phyloP scores from a whole-genome alignment of 2,797 vertebrate species.

The Pipistrellus kuhlii region DNA sequence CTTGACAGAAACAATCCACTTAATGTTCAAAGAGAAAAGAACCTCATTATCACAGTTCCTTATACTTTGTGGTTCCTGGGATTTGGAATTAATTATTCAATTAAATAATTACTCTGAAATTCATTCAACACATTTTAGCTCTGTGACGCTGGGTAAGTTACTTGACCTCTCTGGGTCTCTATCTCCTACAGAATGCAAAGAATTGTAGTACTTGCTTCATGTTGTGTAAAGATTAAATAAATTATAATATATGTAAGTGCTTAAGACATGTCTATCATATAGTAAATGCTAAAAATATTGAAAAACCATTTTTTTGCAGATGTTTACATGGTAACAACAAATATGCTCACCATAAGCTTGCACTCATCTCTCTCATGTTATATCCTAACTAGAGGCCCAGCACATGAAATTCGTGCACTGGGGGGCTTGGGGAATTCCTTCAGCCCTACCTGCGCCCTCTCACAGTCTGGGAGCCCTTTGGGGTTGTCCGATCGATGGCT shows the following conservation, averaged over 20 bases:
- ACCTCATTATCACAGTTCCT: background rate
- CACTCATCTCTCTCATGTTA: background rate
- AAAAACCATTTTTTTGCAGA: background rate
- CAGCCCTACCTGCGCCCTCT: no score
- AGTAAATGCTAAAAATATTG: background rate
- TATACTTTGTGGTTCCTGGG: background rate
- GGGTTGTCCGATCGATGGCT: no score
- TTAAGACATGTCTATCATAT: background rate
- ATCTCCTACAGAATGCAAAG: background rate
- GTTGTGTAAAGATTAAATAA: background rate
- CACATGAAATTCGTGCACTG: no score
- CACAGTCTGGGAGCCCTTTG: no score
- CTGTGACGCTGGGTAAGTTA: background rate
- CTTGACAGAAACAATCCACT: conserved; percentile 57
- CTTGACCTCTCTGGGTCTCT: background rate
- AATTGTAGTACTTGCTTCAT: background rate
- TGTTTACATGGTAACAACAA: background rate
- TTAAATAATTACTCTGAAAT: background rate
- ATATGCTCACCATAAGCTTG: background rate
- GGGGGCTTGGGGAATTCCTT: no score
- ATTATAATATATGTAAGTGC: background rate
- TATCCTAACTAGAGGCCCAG: background rate
- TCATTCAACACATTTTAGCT: background rate
- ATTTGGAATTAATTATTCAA: conserved; percentile 17
- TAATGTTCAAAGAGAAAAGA: conserved; percentile 56